Conservation (phyloP, 1,140 invertebrate species). For the Apis mellifera region Amel_HAv3.1 CM009941.2:9669001-9669500, state of each 20-base stretch:
- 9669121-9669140: constrained; percentile 6
- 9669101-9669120: not conserved
- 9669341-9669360: too few species aligned
- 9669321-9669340: constrained; percentile 1
- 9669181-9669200: constrained; percentile 23
- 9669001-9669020: not conserved
- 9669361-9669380: too few species aligned
- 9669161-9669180: constrained; percentile 38
- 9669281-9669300: not conserved
- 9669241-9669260: constrained; percentile 21
- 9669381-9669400: too few species aligned
- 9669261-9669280: constrained; percentile 40
- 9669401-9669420: too few species aligned
- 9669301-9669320: not conserved
- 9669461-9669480: too few species aligned
- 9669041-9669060: not conserved
- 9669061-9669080: not conserved
- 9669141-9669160: constrained; percentile 35
- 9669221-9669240: constrained; percentile 9
- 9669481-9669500: too few species aligned
- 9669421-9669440: too few species aligned
- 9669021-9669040: not conserved
- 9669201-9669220: constrained; percentile 32
- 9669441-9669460: too few species aligned
- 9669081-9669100: not conserved